phyloP scores from a whole-genome alignment of 2,888 invertebrate genomes.

The Phortica magna region DNA sequence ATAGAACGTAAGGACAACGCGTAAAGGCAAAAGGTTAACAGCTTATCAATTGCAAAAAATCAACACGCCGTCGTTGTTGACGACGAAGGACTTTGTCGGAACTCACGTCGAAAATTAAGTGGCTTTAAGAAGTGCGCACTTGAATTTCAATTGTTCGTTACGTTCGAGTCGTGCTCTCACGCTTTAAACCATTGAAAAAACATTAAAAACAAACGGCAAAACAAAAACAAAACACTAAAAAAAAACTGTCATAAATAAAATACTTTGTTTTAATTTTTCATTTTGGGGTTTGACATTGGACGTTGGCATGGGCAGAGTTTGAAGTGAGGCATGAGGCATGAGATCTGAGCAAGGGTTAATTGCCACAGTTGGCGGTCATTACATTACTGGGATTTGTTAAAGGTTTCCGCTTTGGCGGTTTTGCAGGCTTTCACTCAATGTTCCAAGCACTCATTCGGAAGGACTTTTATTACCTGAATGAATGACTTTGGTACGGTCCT shows the following conservation, averaged over 20 bases:
- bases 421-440: conserved; percentile 8
- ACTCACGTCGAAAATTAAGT: conserved; percentile 62
- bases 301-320: neutral
- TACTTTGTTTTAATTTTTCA: conserved; percentile 48
- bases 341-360: conserved; percentile 11
- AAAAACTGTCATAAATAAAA: conserved; percentile 50
- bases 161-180: conserved; percentile 6
- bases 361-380: neutral
- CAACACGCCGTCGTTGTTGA: neutral
- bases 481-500: conserved; percentile 8
- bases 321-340: neutral
- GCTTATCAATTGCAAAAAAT: conserved; percentile 18
- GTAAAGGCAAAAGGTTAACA: neutral
- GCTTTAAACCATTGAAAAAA: conserved; percentile 1
- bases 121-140: conserved; percentile 64
- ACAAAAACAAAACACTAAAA: conserved; percentile 13
- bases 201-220: conserved; percentile 2
- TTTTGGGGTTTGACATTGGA: conserved; percentile 12
- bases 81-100: neutral
- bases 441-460: neutral
- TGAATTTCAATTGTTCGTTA: conserved; percentile 67
- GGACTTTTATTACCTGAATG: conserved; percentile 18
- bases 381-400: neutral
- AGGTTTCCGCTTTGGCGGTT: neutral
- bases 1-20: conserved; percentile 3